Conservation (phyloP, 2,888 invertebrate genomes). For the Metellina segmentata region DNA sequence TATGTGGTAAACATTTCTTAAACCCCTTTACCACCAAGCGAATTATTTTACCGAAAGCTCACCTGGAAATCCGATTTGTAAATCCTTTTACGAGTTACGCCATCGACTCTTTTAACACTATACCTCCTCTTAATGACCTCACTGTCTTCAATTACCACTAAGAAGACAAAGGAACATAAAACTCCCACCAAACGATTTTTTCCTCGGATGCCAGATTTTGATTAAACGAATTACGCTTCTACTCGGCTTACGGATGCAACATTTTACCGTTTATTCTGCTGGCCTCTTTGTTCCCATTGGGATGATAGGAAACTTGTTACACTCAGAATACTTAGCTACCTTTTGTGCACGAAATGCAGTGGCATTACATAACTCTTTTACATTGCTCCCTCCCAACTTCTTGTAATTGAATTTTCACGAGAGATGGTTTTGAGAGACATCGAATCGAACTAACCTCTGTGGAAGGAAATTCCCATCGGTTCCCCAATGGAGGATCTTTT, state of each 20-base stretch:
- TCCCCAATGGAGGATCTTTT: not conserved
- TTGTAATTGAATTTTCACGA: conserved; percentile 13
- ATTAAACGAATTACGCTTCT: not conserved
- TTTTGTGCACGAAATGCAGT: not conserved
- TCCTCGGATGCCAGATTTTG: not conserved
- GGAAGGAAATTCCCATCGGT: not conserved
- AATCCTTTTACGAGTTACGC: not conserved
- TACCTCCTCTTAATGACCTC: not conserved
- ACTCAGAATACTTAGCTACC: too few species aligned
- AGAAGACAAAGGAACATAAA: not conserved
- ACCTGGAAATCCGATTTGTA: not conserved
- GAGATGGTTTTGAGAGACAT: not conserved
- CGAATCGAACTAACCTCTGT: not conserved
- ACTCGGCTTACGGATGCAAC: not conserved
- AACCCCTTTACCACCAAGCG: not conserved
- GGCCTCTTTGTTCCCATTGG: not conserved
- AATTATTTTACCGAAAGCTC: not conserved
- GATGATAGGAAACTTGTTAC: not conserved
- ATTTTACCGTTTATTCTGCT: not conserved
- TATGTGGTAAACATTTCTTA: not conserved
- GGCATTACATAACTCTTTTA: conserved; percentile 20
- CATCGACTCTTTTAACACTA: not conserved
- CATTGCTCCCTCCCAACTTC: conserved; percentile 10
- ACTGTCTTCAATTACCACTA: not conserved
- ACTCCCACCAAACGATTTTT: not conserved